Percentiles rank a stretch among this genome's conserved stretches.
Conservation (phyloP, 1,140 invertebrate genomes). For the Cotesia glomerata region DNA sequence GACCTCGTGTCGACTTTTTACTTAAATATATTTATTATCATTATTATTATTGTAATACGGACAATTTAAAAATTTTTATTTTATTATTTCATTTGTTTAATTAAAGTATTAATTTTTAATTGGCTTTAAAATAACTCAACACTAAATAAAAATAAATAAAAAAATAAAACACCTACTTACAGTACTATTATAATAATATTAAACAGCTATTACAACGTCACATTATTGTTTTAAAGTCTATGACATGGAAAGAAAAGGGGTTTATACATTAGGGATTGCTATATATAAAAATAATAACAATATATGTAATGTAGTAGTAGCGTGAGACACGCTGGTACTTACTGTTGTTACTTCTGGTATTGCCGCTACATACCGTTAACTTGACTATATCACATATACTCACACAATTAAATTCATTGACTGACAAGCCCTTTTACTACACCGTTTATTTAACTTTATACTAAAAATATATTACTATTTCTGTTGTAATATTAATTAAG, state of each 20-base stretch:
- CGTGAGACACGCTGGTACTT: slow-evolving; percentile 45
- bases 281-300: no score
- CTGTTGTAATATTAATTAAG: not conserved
- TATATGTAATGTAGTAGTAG: slow-evolving; percentile 9
- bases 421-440: slow-evolving; percentile 44
- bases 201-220: slow-evolving; percentile 48
- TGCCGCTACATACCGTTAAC: no score
- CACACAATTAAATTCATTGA: slow-evolving; percentile 30
- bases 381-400: not conserved
- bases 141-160: slow-evolving; percentile 23
- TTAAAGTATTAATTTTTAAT: slow-evolving; percentile 30
- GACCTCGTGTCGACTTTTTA: slow-evolving; percentile 12
- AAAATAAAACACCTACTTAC: slow-evolving; percentile 38
- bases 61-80: not conserved
- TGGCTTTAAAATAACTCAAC: slow-evolving; percentile 35
- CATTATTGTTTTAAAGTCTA: slow-evolving; percentile 37
- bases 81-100: not conserved
- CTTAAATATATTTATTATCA: not conserved
- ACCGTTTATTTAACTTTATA: no score
- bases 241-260: slow-evolving; percentile 14
- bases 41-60: not conserved
- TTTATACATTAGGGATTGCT: slow-evolving; percentile 18
- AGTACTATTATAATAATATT: slow-evolving; percentile 31
- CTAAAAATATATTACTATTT: not conserved
- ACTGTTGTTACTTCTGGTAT: no score